Evolutionary conservation across 2,797 vertebrate species (phyloP).

Genomic region (Poecilia gillii): DNA sequence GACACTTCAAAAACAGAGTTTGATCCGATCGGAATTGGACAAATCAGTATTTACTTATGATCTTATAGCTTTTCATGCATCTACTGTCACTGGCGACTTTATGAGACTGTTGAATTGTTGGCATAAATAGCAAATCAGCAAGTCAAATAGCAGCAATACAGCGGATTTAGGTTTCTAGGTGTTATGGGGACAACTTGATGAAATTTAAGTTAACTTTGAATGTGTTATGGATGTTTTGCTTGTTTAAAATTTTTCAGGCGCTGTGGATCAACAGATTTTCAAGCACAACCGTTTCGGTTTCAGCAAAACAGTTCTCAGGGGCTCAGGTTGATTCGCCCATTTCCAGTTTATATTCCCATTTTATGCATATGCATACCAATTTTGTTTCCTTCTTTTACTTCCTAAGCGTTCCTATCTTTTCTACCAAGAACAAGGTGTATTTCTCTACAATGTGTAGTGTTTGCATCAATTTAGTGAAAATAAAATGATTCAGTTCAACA

Average conservation of each 20-base stretch:
- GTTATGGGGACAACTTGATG: background rate
- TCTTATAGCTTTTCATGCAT: conserved; percentile 18
- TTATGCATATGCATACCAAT: background rate
- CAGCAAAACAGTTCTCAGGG: background rate
- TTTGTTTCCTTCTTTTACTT: background rate
- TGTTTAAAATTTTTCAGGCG: background rate
- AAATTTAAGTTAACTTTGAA: background rate
- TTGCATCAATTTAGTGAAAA: background rate
- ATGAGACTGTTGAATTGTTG: background rate
- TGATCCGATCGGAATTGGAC: conserved; percentile 24
- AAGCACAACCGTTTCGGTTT: background rate
- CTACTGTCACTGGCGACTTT: background rate
- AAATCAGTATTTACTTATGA: conserved; percentile 17
- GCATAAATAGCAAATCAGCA: background rate
- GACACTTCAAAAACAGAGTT: conserved; percentile 32
- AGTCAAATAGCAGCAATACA: background rate
- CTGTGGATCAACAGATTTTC: background rate
- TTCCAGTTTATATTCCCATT: background rate
- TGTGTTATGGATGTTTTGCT: background rate
- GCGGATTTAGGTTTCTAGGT: background rate
- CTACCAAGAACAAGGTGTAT: background rate
- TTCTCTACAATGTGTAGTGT: background rate
- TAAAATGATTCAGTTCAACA: background rate
- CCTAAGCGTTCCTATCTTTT: background rate
- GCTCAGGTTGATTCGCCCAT: background rate